Evolutionary conservation across 2,113 vertebrate species (phyloP), one percentile per base, ranked within the genome.

Genomic region (Numenius arquata): DNA sequence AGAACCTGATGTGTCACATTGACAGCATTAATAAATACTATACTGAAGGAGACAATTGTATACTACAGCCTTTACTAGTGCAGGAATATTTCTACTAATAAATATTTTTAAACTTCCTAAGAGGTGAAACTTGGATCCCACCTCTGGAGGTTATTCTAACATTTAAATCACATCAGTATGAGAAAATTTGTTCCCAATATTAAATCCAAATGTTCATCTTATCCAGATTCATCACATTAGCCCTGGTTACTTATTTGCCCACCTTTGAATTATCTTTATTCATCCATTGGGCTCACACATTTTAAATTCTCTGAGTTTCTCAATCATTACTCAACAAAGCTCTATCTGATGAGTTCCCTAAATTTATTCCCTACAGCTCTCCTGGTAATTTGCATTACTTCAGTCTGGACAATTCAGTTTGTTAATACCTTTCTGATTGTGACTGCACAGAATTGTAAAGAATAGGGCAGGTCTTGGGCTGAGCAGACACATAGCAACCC

Each of bases 311-410:
- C 80, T 40, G 48, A 92, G 66, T 43, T 96, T 90, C 86, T 89
- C 90, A 93, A 72, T 92, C 88, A 68, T 78, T 92, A 88, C 52
- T 86, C 40, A 78, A 88, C 72, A 93, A 95, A 96, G 43, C 43
- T 55, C 56, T 68, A 4, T 30, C 61, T 92, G 91, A 92, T 84
- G 68, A 95, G 48, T 68, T 96, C 43, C 75, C 84, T 85, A 82
- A 85, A 84, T 81, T 59, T 80, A 88, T 82, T 93, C 52, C 75
- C 48, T 91, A 79, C 48, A 90, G 41, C 47, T 87, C 17, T 61
- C 27, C 38, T 56, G 9, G n/a, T 58, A 81, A 84, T 90, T 86
- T 93, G 45, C 70, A 79, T 83, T 90, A 62, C 67, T 89, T 93
- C 91, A 84, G 50, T 50, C 77, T 52, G 85, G 76, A 77, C 77